Evolutionary conservation across 2,888 invertebrate genomes (phyloP).

Genomic region (Chesias legatella): DNA sequence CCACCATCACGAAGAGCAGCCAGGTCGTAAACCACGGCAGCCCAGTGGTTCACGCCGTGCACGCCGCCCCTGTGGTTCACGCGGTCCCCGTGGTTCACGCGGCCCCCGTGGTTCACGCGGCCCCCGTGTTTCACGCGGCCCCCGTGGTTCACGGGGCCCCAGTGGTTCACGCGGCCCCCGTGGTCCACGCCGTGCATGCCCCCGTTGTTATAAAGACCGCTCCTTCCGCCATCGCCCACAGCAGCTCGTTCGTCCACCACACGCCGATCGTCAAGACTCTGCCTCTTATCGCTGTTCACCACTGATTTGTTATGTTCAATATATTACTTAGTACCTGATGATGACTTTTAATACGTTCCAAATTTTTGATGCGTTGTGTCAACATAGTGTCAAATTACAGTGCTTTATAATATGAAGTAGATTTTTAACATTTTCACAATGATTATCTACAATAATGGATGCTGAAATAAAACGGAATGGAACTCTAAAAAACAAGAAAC

Average conservation of each 20-base stretch:
- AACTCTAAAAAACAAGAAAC: too few relatives aligned
- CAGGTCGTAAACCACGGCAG: conserved; percentile 69
- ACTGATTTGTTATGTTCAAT: conserved; percentile 38
- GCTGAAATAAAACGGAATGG: too few relatives aligned
- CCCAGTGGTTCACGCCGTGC: conserved; percentile 43
- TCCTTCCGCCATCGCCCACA: conserved; percentile 57
- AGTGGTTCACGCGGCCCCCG: conserved; percentile 44
- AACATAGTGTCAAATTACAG: too few relatives aligned
- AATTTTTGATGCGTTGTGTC: too few relatives aligned
- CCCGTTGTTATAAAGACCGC: conserved; percentile 65
- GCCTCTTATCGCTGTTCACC: conserved; percentile 60
- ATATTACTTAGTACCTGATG: conserved; percentile 26
- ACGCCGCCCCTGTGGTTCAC: conserved; percentile 48
- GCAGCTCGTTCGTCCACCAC: conserved; percentile 65
- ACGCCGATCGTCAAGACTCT: conserved; percentile 56
- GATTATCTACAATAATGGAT: too few relatives aligned
- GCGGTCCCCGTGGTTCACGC: conserved; percentile 37
- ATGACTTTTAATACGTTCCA: conserved; percentile 5
- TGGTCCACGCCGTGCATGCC: conserved; percentile 44
- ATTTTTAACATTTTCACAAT: too few relatives aligned
- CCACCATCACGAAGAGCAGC: conserved; percentile 72
- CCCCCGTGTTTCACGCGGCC: conserved; percentile 46
- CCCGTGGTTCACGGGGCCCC: conserved; percentile 38
- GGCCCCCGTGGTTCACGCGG: conserved; percentile 52
- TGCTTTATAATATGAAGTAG: too few relatives aligned